Conservation (phyloP, 2,113 vertebrate genomes). For the Ovis canadensis region DNA sequence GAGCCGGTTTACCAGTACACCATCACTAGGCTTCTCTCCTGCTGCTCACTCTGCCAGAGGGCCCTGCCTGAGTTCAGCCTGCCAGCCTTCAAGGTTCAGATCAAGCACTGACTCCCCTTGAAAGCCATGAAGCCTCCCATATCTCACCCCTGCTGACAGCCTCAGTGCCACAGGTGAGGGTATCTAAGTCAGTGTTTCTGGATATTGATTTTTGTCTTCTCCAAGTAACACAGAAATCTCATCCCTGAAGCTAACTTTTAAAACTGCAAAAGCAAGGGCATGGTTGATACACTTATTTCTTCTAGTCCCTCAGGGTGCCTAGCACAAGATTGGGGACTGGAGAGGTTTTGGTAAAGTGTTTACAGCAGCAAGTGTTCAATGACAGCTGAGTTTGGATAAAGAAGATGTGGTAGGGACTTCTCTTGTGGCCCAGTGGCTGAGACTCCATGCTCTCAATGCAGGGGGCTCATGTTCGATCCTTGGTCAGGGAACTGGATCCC, state of each 20-base stretch:
- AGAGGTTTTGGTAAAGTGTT: background rate
- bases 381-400: background rate
- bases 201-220: conserved; percentile 3
- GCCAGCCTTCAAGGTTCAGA: background rate
- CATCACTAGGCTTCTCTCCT: background rate
- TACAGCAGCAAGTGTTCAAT: background rate
- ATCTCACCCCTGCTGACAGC: background rate
- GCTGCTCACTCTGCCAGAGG: background rate
- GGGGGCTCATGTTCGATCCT: background rate
- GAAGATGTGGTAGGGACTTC: background rate
- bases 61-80: background rate
- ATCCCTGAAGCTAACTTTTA: background rate
- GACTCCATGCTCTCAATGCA: background rate
- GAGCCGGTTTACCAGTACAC: background rate
- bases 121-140: background rate
- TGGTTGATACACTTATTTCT: background rate
- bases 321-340: background rate
- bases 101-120: background rate
- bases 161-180: background rate
- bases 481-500: background rate
- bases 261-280: background rate
- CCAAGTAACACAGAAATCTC: background rate
- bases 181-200: background rate
- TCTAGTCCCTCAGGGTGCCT: background rate
- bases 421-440: background rate